Base-by-base conservation (phyloP, 1,140 invertebrate species). In the Lucilia cuprina region DNA sequence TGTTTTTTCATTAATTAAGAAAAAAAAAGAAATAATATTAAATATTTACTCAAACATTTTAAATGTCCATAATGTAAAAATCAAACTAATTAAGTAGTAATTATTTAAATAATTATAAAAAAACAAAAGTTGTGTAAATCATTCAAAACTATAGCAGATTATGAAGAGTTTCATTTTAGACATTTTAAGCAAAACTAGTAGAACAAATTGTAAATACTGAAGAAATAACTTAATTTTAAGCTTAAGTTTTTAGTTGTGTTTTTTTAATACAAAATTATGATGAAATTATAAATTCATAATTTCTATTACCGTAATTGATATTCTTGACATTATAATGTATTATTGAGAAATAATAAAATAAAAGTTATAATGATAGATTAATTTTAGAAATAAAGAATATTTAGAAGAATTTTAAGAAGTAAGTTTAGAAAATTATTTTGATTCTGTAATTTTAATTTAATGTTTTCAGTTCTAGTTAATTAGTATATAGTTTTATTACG, bases 11-110 rank as follows among this genome's bases (percentile, higher is more conserved):
- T 77, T 34, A 50, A 78, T 30, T 25, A 78, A 17, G 17, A 41
- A 19, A 77, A n/a, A 19, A 78, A 17, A 78, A 7, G 41, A n/a
- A 78, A 78, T 41, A 5, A 60, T n/a, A 60, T 10, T 70, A 70
- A 21, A 70, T 25, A 70, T 70, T 70, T 70, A 21, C 5, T 10
- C 5, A 50, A 13, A 25, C 74, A 77, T 77, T 77, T 77, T 77
- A 77, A 77, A 77, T 77, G 74, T 77, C 74, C 74, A 77, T 77
- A 77, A 77, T 77, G 74, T 77, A 77, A 77, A n/a, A 77, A 34
- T 41, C 1, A 30, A 41, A 55, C 41, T 55, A 55, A 55, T 12
- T 17, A 14, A 55, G 17, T 5, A 55, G 1, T 17, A 55, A 55
- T 17, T 55, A 55, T 55, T 55, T 41, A 77, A 77, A 77, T 21